Evolutionary conservation across 2,797 vertebrate species (phyloP).

Genomic region (Muscicapa comitata): DNA sequence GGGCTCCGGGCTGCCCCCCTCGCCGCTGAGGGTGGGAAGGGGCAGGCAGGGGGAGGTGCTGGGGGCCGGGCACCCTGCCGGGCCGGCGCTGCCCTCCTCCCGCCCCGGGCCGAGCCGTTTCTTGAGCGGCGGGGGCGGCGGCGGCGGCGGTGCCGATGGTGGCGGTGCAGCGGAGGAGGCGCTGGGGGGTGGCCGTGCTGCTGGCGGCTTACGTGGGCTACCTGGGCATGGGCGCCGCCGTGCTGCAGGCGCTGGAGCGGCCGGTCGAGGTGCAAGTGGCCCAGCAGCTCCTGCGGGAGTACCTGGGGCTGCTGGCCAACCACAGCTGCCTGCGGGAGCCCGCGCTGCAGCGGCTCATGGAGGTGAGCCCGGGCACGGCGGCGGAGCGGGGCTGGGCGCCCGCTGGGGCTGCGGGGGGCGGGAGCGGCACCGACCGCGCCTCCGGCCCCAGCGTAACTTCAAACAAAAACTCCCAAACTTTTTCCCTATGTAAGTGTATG

Average conservation of each 20-base stretch:
- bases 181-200: conserved; percentile 56
- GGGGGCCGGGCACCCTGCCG: neutral
- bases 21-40: neutral
- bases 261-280: conserved; percentile 75
- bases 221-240: conserved; percentile 77
- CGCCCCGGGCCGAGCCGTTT: neutral
- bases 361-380: conserved; percentile 70
- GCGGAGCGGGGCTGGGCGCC: neutral
- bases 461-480: fast-evolving
- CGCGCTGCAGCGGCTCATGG: conserved; percentile 80
- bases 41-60: neutral
- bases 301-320: conserved; percentile 80
- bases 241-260: conserved; percentile 85
- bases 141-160: neutral
- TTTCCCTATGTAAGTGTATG: fast-evolving
- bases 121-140: too few species aligned
- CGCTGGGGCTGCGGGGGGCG: neutral
- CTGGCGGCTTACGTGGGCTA: conserved; percentile 77
- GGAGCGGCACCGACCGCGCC: neutral
- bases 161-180: neutral
- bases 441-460: neutral
- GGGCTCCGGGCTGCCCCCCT: fast-evolving
- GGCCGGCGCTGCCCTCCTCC: neutral
- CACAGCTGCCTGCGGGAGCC: conserved; percentile 80
- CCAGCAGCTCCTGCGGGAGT: conserved; percentile 75